Evolutionary conservation across 2,113 vertebrate species (phyloP), one percentile per base, ranked within the genome.

Genomic region (Aspidoscelis tigris): DNA sequence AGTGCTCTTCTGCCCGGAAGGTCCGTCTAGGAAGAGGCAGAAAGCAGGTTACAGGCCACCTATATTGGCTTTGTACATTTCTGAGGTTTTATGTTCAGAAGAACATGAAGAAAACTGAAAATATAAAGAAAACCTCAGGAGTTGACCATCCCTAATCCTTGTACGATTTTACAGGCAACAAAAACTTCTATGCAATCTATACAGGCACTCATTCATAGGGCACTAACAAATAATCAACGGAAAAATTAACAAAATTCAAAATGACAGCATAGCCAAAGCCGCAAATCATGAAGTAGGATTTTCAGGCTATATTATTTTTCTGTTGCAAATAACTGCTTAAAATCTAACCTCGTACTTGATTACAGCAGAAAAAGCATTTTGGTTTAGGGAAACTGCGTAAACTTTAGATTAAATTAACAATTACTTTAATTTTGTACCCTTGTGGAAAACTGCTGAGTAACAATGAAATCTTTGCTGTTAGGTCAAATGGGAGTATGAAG

Each of bases 171-270:
- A 90, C 92, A 95, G 88, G 89, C 89, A 93, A 90, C 70, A 33
- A 76, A 78, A 92, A 90, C 88, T 84, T 93, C 91, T 86, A 90
- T 89, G 89, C 85, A 91, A 92, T 93, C 89, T 90, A 90, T 90
- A 91, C 90, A 91, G 90, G 91, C 87, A 90, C 88, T 70, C 92
- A 89, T 93, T 93, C 89, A 86, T 89, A 92, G 90, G 90, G 91
- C 88, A 93, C 86, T 85, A 91, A 90, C 83, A 85, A 69, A 89
- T 90, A 47, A 87, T 87, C 88, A 89, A 88, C 76, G 87, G 89
- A 92, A 92, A 78, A 47, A 58, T 92, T 83, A 90, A 92, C 87
- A 93, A 89, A 92, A 87, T 84, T 92, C 84, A 76, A 89, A 86
- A 87, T 90, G 81, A 90, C 64, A 81, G 90, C 50, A 81, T 86